A percentile compares a stretch with the other conserved stretches of the same genome.
phyloP scores from a whole-genome alignment of 1,140 invertebrate species.

The Lepidurus packardi region DNA sequence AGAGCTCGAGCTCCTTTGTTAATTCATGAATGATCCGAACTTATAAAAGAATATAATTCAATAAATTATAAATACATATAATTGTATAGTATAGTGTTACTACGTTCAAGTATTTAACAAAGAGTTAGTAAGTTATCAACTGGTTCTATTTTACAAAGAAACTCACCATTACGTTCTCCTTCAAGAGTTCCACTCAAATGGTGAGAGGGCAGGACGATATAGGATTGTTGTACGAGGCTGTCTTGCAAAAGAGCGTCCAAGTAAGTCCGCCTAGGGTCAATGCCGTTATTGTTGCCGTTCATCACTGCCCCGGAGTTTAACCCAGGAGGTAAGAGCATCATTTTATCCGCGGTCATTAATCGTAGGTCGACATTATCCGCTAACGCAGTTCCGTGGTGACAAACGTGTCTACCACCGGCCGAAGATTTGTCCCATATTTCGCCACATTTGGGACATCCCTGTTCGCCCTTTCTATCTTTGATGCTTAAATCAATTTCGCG shows the following conservation, averaged over 20 bases:
- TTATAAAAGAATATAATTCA: no score
- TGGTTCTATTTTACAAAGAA: background rate
- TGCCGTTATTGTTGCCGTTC: conserved; percentile 16
- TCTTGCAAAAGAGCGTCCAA: conserved; percentile 33
- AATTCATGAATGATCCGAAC: no score
- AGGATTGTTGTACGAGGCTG: conserved; percentile 33
- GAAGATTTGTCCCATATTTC: conserved; percentile 9
- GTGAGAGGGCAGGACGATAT: conserved; percentile 33
- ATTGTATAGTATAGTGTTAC: no score
- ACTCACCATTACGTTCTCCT: conserved; percentile 13
- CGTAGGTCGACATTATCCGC: conserved; percentile 25
- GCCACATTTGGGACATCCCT: conserved; percentile 6
- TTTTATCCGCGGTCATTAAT: conserved; percentile 29
- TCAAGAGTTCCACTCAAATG: background rate
- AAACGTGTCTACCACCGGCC: background rate
- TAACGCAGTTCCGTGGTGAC: background rate
- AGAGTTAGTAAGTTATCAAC: background rate
- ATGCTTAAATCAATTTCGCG: conserved; percentile 35
- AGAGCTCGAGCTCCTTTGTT: no score
- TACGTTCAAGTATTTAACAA: no score
- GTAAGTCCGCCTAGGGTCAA: conserved; percentile 29
- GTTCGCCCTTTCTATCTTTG: conserved; percentile 24
- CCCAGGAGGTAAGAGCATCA: conserved; percentile 28
- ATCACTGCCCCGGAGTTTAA: background rate
- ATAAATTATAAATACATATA: no score